phyloP scores from a whole-genome alignment of 2,797 vertebrate genomes.

The Anguilla obscura region DNA sequence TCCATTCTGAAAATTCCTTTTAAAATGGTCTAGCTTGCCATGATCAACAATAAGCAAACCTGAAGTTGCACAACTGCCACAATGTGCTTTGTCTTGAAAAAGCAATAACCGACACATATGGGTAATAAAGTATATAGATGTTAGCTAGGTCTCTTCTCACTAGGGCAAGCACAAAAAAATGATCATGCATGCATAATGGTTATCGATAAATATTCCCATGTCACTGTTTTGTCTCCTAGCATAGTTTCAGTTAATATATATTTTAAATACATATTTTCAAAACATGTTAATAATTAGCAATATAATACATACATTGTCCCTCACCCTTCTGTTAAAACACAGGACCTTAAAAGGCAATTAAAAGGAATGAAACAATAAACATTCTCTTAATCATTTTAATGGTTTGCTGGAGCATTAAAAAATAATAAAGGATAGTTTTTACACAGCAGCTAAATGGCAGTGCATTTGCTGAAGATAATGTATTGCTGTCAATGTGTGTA shows the following conservation, averaged over 20 bases:
- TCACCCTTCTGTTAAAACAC: not conserved
- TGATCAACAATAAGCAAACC: not conserved
- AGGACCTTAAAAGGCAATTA: conserved; percentile 15
- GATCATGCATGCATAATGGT: conserved; percentile 1
- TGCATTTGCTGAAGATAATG: conserved; percentile 19
- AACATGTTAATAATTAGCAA: conserved; percentile 16
- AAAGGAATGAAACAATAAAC: conserved; percentile 24
- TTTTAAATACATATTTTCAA: conserved; percentile 9
- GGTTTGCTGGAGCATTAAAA: conserved; percentile 17
- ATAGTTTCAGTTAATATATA: not conserved
- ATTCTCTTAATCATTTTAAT: conserved; percentile 30
- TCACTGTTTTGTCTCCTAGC: not conserved
- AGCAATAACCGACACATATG: not conserved
- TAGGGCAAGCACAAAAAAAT: not conserved
- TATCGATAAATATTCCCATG: not conserved
- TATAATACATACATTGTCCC: not conserved
- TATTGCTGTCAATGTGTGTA: conserved; percentile 34
- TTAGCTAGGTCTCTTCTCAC: not conserved
- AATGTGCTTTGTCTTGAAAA: not conserved
- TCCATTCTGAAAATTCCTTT: not conserved
- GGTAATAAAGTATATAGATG: not conserved
- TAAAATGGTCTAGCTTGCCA: not conserved
- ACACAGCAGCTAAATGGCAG: conserved; percentile 29
- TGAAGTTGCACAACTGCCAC: not conserved
- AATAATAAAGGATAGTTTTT: conserved; percentile 31